A percentile compares a stretch with the other conserved stretches of the same genome.
Conservation (phyloP, 2,113 vertebrate species). For the Corythoichthys intestinalis region DNA sequence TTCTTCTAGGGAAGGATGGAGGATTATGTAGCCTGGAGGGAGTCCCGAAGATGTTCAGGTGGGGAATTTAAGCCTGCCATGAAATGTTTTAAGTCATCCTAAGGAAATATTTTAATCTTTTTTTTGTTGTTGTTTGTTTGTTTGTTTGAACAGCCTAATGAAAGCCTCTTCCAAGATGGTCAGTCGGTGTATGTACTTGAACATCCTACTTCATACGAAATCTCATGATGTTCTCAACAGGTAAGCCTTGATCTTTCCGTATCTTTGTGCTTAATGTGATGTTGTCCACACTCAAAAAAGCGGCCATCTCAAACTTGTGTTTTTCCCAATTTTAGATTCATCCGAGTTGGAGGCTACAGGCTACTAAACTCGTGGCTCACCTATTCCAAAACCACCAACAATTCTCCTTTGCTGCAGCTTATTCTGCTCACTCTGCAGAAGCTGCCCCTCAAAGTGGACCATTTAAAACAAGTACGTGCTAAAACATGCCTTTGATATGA, state of each 20-base stretch:
- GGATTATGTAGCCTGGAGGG: slow-evolving; percentile 88
- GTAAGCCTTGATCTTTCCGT: slow-evolving; percentile 55
- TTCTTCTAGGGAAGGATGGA: slow-evolving; percentile 87
- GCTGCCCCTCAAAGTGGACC: slow-evolving; percentile 89
- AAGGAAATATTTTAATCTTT: not conserved
- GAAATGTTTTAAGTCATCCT: not conserved
- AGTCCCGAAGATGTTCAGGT: slow-evolving; percentile 91
- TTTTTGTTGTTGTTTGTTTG: no score
- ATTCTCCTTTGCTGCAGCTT: slow-evolving; percentile 86
- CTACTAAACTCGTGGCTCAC: slow-evolving; percentile 92
- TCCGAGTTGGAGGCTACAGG: slow-evolving; percentile 87
- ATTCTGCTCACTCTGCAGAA: slow-evolving; percentile 90
- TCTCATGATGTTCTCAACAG: slow-evolving; percentile 84
- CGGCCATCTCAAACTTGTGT: not conserved
- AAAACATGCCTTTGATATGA: no score
- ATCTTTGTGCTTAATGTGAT: not conserved
- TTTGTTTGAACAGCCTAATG: slow-evolving; percentile 78
- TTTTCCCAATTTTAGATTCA: slow-evolving; percentile 73
- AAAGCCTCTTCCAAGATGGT: slow-evolving; percentile 94
- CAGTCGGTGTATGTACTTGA: slow-evolving; percentile 94
- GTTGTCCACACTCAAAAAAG: not conserved
- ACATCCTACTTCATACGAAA: slow-evolving; percentile 90
- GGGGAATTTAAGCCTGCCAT: slow-evolving; percentile 17
- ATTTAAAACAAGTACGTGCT: slow-evolving; percentile 85
- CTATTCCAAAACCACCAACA: slow-evolving; percentile 84